Percentiles rank a stretch among this genome's conserved stretches.
Evolutionary conservation across 1,140 invertebrate species (phyloP).

Genomic region (Globodera ellingtonae): DNA sequence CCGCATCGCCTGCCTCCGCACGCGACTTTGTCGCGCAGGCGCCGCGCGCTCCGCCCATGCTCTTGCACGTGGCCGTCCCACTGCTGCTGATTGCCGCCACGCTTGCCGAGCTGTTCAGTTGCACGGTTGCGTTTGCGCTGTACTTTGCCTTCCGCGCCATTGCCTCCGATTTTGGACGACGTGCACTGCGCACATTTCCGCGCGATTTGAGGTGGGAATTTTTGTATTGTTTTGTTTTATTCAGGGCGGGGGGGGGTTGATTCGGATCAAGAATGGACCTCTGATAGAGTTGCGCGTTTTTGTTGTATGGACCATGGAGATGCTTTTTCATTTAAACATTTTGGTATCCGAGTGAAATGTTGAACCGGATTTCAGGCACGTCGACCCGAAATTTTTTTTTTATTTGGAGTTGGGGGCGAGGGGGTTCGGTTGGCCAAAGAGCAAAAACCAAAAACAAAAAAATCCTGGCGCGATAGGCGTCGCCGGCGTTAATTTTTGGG

Average conservation of each 20-base stretch:
- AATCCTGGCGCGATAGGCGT: too few species aligned
- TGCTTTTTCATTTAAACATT: too few species aligned
- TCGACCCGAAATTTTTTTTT: too few species aligned
- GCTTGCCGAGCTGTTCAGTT: background rate
- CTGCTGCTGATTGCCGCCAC: background rate
- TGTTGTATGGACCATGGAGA: too few species aligned
- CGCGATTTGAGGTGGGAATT: constrained; percentile 31
- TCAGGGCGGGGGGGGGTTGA: too few species aligned
- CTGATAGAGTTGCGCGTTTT: background rate
- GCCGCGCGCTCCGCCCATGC: background rate
- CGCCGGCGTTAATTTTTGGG: too few species aligned
- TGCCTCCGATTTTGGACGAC: constrained; percentile 26
- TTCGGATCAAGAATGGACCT: background rate
- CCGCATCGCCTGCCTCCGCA: background rate
- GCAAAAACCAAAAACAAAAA: too few species aligned
- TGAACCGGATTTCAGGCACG: too few species aligned
- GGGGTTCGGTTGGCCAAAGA: too few species aligned
- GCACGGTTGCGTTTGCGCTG: constrained; percentile 9
- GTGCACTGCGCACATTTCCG: constrained; percentile 27
- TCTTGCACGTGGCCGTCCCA: background rate
- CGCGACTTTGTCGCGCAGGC: background rate
- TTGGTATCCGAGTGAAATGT: too few species aligned
- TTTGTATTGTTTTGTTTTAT: background rate
- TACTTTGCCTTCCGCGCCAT: constrained; percentile 31
- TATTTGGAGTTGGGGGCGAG: too few species aligned